These are phyloP conservation scores for Argyrosomus regius DNA, from an alignment of 2,797 vertebrate species.

Conservation along the genomic window DNA sequence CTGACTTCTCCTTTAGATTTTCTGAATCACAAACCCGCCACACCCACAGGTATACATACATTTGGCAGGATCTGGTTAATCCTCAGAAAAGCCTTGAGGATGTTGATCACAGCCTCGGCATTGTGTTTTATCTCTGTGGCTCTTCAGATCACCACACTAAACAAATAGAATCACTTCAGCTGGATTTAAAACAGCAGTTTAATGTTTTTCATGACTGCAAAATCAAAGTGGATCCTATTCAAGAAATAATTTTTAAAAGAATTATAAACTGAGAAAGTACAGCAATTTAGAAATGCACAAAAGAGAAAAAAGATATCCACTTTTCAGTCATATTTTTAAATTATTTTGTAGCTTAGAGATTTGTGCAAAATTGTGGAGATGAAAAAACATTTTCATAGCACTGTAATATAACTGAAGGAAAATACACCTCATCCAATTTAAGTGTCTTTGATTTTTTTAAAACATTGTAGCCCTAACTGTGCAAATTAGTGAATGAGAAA, in stretches of 20 bases:
- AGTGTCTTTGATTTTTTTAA: background rate
- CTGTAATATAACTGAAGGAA: background rate
- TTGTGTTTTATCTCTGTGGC: slow-evolving; percentile 33
- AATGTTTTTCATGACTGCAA: background rate
- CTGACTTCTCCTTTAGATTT: slow-evolving; percentile 31
- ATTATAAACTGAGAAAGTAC: too few relatives aligned
- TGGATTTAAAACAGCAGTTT: background rate
- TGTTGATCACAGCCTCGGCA: slow-evolving; percentile 7
- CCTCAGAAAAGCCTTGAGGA: slow-evolving; percentile 44
- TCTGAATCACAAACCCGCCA: slow-evolving; percentile 46
- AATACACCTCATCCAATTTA: background rate
- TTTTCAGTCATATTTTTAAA: background rate
- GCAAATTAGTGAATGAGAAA: background rate
- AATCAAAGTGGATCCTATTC: too few relatives aligned
- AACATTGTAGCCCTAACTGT: background rate
- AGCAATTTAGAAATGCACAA: background rate
- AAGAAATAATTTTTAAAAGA: too few relatives aligned
- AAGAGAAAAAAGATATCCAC: background rate
- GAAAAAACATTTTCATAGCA: background rate
- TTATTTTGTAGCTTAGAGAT: background rate
- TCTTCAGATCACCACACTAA: slow-evolving; percentile 1
- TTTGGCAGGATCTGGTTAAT: slow-evolving; percentile 61
- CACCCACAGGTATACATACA: slow-evolving; percentile 58
- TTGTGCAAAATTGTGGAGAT: background rate
- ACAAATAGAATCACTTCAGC: background rate